Evolutionary conservation across 2,113 vertebrate genomes (phyloP).

Genomic region (Vulpes lagopus): DNA sequence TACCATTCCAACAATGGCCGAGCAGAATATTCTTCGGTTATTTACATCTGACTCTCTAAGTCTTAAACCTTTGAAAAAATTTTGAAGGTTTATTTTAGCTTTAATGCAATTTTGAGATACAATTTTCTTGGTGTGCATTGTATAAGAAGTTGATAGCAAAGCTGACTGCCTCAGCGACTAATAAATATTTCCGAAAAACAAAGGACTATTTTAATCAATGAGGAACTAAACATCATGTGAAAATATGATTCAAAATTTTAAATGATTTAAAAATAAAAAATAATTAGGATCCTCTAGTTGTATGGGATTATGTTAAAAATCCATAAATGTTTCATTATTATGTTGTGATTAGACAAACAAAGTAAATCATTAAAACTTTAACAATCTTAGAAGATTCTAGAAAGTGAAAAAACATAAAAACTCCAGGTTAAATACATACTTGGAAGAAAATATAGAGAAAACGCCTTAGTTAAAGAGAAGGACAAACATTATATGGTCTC

Average conservation of each 20-base stretch:
- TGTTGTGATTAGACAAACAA: not conserved
- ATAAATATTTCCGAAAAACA: not conserved
- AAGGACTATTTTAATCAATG: not conserved
- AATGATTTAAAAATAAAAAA: not conserved
- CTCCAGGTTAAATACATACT: not conserved
- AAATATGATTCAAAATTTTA: conserved; percentile 8
- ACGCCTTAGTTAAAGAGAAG: not conserved
- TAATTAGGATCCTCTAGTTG: not conserved
- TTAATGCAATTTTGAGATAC: not conserved
- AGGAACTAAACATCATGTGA: not conserved
- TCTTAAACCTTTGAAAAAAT: conserved; percentile 73
- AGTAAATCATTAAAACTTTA: not conserved
- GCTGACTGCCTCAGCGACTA: not conserved
- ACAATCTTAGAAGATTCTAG: not conserved
- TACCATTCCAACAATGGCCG: conserved; percentile 51
- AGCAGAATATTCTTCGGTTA: conserved; percentile 67
- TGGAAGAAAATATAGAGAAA: not conserved
- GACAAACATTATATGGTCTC: too few species aligned
- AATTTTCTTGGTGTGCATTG: not conserved
- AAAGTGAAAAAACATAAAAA: not conserved
- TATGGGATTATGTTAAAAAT: not conserved
- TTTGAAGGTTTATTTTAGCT: conserved; percentile 79
- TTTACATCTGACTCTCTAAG: conserved; percentile 80
- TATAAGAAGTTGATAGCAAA: not conserved
- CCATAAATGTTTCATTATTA: not conserved